phyloP scores from a whole-genome alignment of 2,888 invertebrate genomes.

The Cantharis rufa region DNA sequence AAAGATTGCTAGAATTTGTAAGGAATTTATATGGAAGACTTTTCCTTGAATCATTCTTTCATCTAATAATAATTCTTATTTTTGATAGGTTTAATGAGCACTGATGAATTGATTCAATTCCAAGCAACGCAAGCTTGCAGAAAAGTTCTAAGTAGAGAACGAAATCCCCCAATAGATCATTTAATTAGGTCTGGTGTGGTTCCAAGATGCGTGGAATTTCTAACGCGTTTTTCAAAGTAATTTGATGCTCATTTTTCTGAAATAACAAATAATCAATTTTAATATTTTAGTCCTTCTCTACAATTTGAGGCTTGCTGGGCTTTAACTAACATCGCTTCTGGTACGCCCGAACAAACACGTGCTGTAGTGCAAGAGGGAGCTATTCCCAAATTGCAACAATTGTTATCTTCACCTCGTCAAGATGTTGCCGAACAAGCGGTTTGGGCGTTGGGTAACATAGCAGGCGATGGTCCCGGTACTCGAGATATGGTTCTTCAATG shows the following conservation, averaged over 20 bases:
- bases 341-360: conserved; percentile 87
- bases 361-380: conserved; percentile 87
- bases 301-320: conserved; percentile 99
- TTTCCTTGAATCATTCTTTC: not conserved
- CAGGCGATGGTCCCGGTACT: conserved; percentile 82
- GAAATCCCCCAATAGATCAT: conserved; percentile 87
- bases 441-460: conserved; percentile 98
- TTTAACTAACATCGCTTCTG: conserved; percentile 95
- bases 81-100: conserved; percentile 67
- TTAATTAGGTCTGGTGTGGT: conserved; percentile 86
- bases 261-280: not conserved
- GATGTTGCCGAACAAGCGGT: conserved; percentile 91
- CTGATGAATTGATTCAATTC: conserved; percentile 66
- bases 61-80: not conserved
- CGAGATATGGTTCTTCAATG: conserved; percentile 79
- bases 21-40: not conserved
- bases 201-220: conserved; percentile 77
- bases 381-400: conserved; percentile 75
- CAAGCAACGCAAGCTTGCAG: conserved; percentile 81
- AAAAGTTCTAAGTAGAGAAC: conserved; percentile 84
- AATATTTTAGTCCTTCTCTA: conserved; percentile 64
- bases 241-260: conserved; percentile 4
- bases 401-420: conserved; percentile 69
- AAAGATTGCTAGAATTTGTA: not conserved
- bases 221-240: conserved; percentile 74